These are phyloP conservation scores for Python bivittatus DNA, from an alignment of 2,113 vertebrate genomes.

Conservation along the genomic window DNA sequence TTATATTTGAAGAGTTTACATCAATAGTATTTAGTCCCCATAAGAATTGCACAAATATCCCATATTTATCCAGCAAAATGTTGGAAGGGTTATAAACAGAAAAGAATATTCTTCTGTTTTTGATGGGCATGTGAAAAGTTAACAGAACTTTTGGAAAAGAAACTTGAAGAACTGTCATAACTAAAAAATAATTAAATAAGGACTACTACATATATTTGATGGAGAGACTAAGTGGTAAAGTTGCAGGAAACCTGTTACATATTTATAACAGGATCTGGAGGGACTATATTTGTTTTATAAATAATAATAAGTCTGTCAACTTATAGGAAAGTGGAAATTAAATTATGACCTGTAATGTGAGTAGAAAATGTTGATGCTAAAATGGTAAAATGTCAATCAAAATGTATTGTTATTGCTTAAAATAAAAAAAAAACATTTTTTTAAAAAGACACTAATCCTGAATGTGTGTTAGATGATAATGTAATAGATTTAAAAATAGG, in stretches of 20 bases:
- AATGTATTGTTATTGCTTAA: neutral
- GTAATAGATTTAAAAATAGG: neutral
- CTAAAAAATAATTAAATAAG: neutral
- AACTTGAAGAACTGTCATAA: neutral
- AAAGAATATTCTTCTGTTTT: neutral
- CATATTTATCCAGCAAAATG: neutral
- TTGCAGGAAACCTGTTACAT: neutral
- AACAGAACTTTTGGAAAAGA: neutral
- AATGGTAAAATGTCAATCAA: neutral
- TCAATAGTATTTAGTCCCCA: neutral
- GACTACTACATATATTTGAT: neutral
- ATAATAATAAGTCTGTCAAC: neutral
- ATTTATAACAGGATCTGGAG: neutral
- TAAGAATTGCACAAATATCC: neutral
- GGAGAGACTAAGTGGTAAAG: neutral
- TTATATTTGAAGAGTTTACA: neutral
- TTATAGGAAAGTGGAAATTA: neutral
- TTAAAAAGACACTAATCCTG: neutral
- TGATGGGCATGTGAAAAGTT: neutral
- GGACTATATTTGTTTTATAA: neutral
- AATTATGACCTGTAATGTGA: neutral
- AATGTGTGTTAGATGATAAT: neutral
- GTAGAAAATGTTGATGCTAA: neutral
- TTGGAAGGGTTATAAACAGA: neutral
- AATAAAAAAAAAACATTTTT: neutral